These are phyloP conservation scores for Athene noctua DNA, from an alignment of 2,113 vertebrate species.

Conservation along the genomic window DNA sequence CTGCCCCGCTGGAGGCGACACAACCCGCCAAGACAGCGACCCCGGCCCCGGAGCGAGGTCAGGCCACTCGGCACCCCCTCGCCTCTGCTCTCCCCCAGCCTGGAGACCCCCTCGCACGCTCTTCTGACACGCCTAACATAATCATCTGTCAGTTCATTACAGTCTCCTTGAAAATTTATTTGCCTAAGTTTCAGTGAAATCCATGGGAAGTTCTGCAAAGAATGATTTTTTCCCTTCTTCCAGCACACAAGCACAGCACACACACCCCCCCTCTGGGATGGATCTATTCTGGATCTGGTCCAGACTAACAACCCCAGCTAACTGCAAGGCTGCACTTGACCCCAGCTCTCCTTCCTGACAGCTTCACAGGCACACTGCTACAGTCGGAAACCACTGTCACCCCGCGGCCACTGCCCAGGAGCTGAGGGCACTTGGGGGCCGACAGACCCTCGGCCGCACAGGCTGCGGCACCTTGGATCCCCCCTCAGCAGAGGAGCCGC, in stretches of 20 bases:
- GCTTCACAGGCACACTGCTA: not conserved
- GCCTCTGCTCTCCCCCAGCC: not conserved
- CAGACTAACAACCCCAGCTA: not conserved
- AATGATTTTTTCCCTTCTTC: not conserved
- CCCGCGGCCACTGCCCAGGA: not conserved
- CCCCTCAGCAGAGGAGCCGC: not conserved
- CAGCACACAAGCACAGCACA: not conserved
- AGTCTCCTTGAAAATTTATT: not conserved
- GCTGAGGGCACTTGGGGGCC: not conserved
- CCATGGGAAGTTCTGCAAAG: not conserved
- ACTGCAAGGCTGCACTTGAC: no score
- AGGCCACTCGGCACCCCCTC: not conserved
- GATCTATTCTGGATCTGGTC: not conserved
- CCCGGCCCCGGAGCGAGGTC: not conserved
- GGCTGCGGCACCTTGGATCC: not conserved
- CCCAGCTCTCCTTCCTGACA: not conserved
- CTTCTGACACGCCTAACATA: not conserved
- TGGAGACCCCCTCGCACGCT: rapidly evolving
- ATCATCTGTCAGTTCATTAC: not conserved
- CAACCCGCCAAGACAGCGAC: not conserved
- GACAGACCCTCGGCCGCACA: not conserved
- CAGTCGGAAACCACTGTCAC: not conserved
- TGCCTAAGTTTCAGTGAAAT: not conserved
- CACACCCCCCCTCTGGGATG: not conserved
- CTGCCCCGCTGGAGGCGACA: not conserved